Evolutionary conservation across 1,140 invertebrate genomes (phyloP).

Genomic region (Bicyclus anynana): DNA sequence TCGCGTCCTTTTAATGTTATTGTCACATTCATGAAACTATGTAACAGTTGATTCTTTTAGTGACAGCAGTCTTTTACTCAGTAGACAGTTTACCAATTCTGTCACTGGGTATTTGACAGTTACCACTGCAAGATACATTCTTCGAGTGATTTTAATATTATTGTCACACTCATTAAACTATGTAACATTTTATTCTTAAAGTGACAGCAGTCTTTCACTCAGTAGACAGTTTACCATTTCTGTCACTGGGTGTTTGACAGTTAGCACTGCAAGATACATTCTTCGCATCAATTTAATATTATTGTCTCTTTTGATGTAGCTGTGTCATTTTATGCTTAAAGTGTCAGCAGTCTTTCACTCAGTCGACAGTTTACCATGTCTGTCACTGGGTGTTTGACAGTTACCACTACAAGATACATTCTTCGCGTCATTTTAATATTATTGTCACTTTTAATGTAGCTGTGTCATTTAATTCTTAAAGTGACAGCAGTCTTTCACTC

Average conservation of each 20-base stretch:
- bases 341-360: slow-evolving; percentile 23
- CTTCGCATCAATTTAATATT: no score
- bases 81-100: slow-evolving; percentile 30
- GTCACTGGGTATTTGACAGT: slow-evolving; percentile 29
- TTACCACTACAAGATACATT: background rate
- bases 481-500: slow-evolving; percentile 19
- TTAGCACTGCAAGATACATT: no score
- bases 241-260: no score
- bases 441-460: background rate
- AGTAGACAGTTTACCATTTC: no score
- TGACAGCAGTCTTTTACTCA: slow-evolving; percentile 20
- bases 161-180: background rate
- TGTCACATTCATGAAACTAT: no score
- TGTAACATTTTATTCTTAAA: background rate
- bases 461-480: background rate
- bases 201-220: background rate
- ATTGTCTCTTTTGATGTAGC: no score
- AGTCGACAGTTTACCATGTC: slow-evolving; percentile 26
- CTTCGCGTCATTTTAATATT: background rate
- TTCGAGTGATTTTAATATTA: background rate
- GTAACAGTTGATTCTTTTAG: background rate
- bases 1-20: background rate
- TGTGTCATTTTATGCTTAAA: no score
- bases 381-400: slow-evolving; percentile 34
- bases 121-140: background rate